These are phyloP conservation scores for Dolichopus griseipennis DNA, from an alignment of 2,888 invertebrate genomes.

Conservation along the genomic window DNA sequence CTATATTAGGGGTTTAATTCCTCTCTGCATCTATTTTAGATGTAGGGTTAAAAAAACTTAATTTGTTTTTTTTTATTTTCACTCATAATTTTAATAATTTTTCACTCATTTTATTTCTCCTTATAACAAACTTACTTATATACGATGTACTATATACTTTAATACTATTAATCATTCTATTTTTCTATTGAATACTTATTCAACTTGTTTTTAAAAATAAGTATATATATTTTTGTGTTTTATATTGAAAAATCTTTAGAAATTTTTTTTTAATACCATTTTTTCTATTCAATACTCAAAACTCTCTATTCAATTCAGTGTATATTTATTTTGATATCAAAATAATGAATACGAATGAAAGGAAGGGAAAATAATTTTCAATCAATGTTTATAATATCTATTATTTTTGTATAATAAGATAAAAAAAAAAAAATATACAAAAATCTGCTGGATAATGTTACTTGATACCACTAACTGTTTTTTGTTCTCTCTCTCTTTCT, in stretches of 20 bases:
- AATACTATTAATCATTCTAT: background rate
- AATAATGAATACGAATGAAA: too few relatives aligned
- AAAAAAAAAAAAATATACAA: background rate
- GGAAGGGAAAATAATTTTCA: background rate
- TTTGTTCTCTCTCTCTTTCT: too few relatives aligned
- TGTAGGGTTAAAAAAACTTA: too few relatives aligned
- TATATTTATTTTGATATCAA: background rate
- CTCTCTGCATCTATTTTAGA: too few relatives aligned
- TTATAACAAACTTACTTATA: background rate
- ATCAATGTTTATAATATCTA: background rate
- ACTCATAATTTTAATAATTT: background rate
- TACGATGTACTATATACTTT: background rate
- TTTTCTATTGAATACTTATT: background rate
- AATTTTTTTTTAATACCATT: too few relatives aligned
- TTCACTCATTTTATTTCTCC: background rate
- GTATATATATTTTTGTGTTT: too few relatives aligned
- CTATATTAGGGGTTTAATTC: too few relatives aligned
- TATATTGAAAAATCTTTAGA: too few relatives aligned
- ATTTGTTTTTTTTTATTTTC: too few relatives aligned
- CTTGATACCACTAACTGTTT: background rate
- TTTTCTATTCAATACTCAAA: background rate
- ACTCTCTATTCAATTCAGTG: background rate
- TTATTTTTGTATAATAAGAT: background rate
- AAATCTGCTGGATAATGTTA: background rate
- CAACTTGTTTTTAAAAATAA: background rate